Percentiles rank a stretch among this genome's conserved stretches.
These are phyloP conservation scores for Hyperoplus lanceolatus DNA, from an alignment of 2,797 vertebrate genomes.

Conservation along the genomic window DNA sequence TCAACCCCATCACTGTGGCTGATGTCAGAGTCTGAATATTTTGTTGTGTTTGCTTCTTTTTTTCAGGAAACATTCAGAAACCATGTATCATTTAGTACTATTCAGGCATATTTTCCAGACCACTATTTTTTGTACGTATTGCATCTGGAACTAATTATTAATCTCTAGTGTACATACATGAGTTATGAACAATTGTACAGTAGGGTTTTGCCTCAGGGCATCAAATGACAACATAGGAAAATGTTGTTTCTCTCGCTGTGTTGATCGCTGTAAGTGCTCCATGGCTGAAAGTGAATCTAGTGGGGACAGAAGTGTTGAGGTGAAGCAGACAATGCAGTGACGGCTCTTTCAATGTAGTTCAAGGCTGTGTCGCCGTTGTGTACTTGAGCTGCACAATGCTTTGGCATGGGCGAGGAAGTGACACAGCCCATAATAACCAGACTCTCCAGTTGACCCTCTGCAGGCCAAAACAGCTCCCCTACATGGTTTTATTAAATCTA, in stretches of 20 bases:
- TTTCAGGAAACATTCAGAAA: neutral
- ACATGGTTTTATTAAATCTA: constrained; percentile 32
- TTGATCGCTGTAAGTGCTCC: constrained; percentile 33
- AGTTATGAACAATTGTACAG: constrained; percentile 19
- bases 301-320: constrained; percentile 70
- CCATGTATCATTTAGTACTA: neutral
- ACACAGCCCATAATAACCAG: constrained; percentile 65
- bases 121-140: neutral
- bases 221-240: constrained; percentile 51
- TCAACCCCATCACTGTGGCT: neutral
- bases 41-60: neutral
- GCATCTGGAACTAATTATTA: constrained; percentile 31
- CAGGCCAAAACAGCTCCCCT: constrained; percentile 42
- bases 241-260: constrained; percentile 38
- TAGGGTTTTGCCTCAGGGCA: constrained; percentile 23
- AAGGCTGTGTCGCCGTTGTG: constrained; percentile 82
- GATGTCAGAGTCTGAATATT: constrained; percentile 3
- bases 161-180: constrained; percentile 7
- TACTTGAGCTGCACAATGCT: constrained; percentile 83
- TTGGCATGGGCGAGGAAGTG: constrained; percentile 73
- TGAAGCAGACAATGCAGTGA: constrained; percentile 78
- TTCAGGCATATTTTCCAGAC: neutral
- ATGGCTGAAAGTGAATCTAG: constrained; percentile 75
- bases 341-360: constrained; percentile 80
- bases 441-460: constrained; percentile 36